phyloP scores from a whole-genome alignment of 1,140 invertebrate genomes.

The Homalodisca vitripennis region DNA sequence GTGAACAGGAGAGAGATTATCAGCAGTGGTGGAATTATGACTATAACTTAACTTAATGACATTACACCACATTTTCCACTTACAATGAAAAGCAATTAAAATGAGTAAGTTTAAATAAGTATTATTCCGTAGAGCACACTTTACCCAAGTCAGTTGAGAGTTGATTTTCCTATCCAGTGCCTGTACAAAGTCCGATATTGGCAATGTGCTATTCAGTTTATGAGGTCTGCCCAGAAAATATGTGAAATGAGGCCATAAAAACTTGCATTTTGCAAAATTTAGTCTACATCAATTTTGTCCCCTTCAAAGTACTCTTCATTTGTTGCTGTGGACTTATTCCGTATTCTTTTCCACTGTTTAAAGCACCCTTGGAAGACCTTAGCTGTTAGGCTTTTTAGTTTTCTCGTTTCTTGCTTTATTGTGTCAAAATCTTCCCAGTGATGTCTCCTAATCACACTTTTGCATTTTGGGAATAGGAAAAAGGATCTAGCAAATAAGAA shows the following conservation, averaged over 20 bases:
- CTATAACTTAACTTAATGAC: too few relatives aligned
- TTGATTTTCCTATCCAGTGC: too few relatives aligned
- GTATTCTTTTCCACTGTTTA: slow-evolving; percentile 35
- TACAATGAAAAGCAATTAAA: too few relatives aligned
- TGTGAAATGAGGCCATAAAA: not conserved
- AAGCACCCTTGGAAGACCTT: slow-evolving; percentile 36
- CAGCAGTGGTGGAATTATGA: too few relatives aligned
- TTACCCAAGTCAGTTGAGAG: too few relatives aligned
- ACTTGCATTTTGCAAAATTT: slow-evolving; percentile 26
- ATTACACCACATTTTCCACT: too few relatives aligned
- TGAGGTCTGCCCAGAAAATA: not conserved
- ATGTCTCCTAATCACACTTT: slow-evolving; percentile 6
- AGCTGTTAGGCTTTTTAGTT: slow-evolving; percentile 37
- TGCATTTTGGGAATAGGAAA: slow-evolving; percentile 28
- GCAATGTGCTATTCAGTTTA: too few relatives aligned
- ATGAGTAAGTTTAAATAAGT: too few relatives aligned
- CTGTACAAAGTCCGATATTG: too few relatives aligned
- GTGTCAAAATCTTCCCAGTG: slow-evolving; percentile 16
- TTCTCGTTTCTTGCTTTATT: slow-evolving; percentile 13
- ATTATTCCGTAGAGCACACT: too few relatives aligned
- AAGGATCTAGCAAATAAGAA: not conserved
- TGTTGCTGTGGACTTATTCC: slow-evolving; percentile 35
- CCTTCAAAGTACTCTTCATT: slow-evolving; percentile 38
- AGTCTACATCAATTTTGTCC: slow-evolving; percentile 33
- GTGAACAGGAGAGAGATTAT: too few relatives aligned